Conservation (phyloP, 2,797 vertebrate species). For the Glossophaga mutica region DNA sequence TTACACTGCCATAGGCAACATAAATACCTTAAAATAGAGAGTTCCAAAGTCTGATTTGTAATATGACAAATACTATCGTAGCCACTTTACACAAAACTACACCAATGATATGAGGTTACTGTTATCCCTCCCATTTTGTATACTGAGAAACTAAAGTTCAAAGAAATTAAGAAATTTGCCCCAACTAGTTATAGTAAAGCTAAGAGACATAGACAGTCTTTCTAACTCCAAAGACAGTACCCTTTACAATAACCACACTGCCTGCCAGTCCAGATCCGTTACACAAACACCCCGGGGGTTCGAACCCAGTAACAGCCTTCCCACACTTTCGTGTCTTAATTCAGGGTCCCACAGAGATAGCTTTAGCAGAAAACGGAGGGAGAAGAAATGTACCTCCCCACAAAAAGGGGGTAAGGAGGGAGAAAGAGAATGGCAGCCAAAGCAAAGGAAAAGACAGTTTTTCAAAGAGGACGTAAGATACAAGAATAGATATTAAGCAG, state of each 20-base stretch:
- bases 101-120: neutral
- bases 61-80: neutral
- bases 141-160: neutral
- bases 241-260: neutral
- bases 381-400: neutral
- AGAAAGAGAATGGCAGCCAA: neutral
- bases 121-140: neutral
- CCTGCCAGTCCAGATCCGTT: neutral
- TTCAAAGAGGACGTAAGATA: neutral
- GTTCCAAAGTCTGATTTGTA: neutral
- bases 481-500: neutral
- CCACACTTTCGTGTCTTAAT: neutral
- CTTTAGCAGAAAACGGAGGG: neutral
- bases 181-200: neutral
- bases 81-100: neutral
- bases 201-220: neutral
- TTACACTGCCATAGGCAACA: neutral
- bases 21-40: neutral
- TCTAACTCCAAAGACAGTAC: neutral
- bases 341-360: neutral
- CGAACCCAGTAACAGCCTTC: neutral
- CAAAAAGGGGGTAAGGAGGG: accelerated
- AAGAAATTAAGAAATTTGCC: neutral
- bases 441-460: neutral
- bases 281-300: neutral